phyloP scores from a whole-genome alignment of 2,113 vertebrate species.

The Platysternon megacephalum region DNA sequence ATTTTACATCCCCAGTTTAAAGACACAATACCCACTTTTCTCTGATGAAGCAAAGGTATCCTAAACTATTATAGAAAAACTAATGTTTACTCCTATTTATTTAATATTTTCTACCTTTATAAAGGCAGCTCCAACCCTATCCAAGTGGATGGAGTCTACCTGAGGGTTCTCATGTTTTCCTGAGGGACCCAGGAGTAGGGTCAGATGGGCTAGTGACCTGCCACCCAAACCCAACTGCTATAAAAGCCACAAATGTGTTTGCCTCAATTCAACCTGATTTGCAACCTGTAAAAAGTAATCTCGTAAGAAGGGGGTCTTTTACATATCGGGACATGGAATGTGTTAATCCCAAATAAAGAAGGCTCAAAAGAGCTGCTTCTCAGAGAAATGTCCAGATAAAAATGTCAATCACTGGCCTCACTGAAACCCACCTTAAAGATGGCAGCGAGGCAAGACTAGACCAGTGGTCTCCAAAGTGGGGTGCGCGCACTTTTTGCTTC shows the following conservation, averaged over 20 bases:
- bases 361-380: not conserved
- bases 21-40: slow-evolving; percentile 57
- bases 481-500: too few relatives aligned
- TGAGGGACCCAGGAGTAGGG: not conserved
- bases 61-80: slow-evolving; percentile 26
- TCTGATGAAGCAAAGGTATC: slow-evolving; percentile 29
- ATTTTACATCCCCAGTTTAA: slow-evolving; percentile 62
- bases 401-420: not conserved
- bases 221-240: not conserved
- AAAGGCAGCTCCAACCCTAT: not conserved
- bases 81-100: slow-evolving; percentile 13
- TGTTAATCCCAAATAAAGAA: not conserved
- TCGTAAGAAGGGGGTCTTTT: not conserved
- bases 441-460: not conserved
- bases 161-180: not conserved
- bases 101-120: slow-evolving; percentile 1
- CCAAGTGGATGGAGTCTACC: not conserved
- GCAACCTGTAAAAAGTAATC: not conserved
- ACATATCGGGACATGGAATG: not conserved
- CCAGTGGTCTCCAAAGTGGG: too few relatives aligned
- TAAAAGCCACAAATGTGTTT: not conserved
- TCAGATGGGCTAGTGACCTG: not conserved
- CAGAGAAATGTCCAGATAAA: not conserved
- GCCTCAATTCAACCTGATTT: not conserved
- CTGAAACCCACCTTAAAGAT: not conserved